phyloP scores from a whole-genome alignment of 2,797 vertebrate species.

The Borostomias antarcticus region DNA sequence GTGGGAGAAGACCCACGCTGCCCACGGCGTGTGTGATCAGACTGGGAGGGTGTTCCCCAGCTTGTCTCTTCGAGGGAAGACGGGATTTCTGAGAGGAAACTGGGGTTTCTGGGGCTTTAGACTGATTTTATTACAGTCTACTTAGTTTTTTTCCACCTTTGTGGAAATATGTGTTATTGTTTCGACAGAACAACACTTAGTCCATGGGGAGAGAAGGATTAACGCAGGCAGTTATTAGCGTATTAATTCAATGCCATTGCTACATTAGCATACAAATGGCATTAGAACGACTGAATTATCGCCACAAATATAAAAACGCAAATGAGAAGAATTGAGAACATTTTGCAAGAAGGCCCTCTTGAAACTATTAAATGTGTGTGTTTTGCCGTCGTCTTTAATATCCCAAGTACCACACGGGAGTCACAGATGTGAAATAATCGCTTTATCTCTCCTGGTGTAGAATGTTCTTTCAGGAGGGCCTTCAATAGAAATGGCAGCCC shows the following conservation, averaged over 20 bases:
- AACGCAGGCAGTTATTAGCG: constrained; percentile 8
- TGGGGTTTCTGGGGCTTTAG: too few relatives aligned
- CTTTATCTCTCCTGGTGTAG: constrained; percentile 12
- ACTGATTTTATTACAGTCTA: too few relatives aligned
- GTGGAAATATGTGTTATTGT: background rate
- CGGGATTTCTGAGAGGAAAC: too few relatives aligned
- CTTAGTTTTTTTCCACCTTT: too few relatives aligned
- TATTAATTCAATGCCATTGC: constrained; percentile 22
- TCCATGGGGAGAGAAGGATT: background rate
- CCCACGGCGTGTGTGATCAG: too few relatives aligned
- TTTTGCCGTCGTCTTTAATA: constrained; percentile 6
- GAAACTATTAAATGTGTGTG: background rate
- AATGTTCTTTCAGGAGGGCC: constrained; percentile 8
- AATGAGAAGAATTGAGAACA: background rate
- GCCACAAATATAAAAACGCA: constrained; percentile 16
- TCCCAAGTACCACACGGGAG: background rate
- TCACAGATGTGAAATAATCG: background rate
- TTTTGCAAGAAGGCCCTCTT: constrained; percentile 6
- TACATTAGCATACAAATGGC: constrained; percentile 20
- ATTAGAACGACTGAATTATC: background rate
- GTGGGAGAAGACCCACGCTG: too few relatives aligned
- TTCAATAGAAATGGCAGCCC: constrained; percentile 7
- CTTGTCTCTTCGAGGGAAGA: too few relatives aligned
- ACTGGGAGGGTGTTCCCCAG: too few relatives aligned
- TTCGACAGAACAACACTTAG: background rate